A percentile compares a stretch with the other conserved stretches of the same genome.
These are phyloP conservation scores for Diuraphis noxia DNA, from an alignment of 1,140 invertebrate species.

Conservation along the genomic window DNA sequence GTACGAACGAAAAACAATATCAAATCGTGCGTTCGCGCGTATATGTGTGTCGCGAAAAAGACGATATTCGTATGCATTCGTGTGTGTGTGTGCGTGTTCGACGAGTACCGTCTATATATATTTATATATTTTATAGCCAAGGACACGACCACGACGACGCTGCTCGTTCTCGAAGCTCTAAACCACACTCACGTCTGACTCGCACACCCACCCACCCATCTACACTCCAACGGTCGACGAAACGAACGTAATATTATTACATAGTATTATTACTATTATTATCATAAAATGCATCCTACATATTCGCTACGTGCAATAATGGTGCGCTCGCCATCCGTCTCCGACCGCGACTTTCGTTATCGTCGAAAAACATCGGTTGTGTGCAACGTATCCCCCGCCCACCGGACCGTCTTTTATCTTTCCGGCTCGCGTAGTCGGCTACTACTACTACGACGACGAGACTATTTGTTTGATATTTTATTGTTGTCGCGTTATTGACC, in stretches of 20 bases:
- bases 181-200: neutral
- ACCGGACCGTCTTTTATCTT: neutral
- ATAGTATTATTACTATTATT: neutral
- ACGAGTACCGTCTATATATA: neutral
- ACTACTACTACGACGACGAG: neutral
- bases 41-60: neutral
- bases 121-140: neutral
- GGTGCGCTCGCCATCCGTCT: neutral
- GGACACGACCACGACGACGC: neutral
- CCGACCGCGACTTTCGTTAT: slow-evolving; percentile 2
- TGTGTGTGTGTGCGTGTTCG: neutral
- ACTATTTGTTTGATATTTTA: neutral
- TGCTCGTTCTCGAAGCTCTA: neutral
- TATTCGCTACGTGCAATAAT: neutral
- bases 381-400: neutral
- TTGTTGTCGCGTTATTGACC: neutral
- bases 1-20: neutral
- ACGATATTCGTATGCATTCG: neutral
- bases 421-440: neutral
- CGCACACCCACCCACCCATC: neutral
- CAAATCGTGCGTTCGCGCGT: neutral
- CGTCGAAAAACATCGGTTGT: neutral
- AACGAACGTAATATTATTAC: neutral
- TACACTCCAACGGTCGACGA: too few relatives aligned
- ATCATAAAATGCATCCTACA: slow-evolving; percentile 1